Percentiles rank a stretch among this genome's conserved stretches.
These are phyloP conservation scores for Drosophila anomalipes DNA, from an alignment of 2,888 invertebrate species.

Conservation along the genomic window DNA sequence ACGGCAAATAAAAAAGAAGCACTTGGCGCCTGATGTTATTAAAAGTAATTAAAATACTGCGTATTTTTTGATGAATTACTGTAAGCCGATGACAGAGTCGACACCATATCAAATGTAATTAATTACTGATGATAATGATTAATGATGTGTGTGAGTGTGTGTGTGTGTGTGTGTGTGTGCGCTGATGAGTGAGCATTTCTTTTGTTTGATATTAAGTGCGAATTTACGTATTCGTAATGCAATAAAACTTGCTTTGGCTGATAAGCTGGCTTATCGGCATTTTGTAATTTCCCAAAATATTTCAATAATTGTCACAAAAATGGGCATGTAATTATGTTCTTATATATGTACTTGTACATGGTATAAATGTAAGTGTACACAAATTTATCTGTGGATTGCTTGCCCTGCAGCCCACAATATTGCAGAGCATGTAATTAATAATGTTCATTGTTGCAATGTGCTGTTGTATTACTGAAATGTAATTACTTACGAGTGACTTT, in stretches of 20 bases:
- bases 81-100: constrained; percentile 44
- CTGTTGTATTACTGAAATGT: not conserved
- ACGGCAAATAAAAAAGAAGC: constrained; percentile 9
- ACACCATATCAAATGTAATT: constrained; percentile 57
- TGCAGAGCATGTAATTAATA: not conserved
- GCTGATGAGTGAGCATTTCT: not conserved
- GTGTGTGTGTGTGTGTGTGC: not conserved
- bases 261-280: constrained; percentile 2
- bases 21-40: constrained; percentile 51
- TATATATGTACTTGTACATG: not conserved
- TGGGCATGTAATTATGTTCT: not conserved
- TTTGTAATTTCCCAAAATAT: not conserved
- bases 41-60: constrained; percentile 72
- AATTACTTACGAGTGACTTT: constrained; percentile 1
- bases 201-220: constrained; percentile 26
- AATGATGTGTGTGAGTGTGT: not conserved
- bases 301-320: not conserved
- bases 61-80: constrained; percentile 51
- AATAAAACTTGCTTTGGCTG: constrained; percentile 3
- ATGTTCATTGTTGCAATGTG: not conserved
- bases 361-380: not conserved
- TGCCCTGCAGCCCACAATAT: not conserved
- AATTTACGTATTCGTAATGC: not conserved
- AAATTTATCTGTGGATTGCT: not conserved
- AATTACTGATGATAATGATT: constrained; percentile 49